Base-by-base conservation (phyloP, 1,140 invertebrate species). In the Eurosta solidaginis region DNA sequence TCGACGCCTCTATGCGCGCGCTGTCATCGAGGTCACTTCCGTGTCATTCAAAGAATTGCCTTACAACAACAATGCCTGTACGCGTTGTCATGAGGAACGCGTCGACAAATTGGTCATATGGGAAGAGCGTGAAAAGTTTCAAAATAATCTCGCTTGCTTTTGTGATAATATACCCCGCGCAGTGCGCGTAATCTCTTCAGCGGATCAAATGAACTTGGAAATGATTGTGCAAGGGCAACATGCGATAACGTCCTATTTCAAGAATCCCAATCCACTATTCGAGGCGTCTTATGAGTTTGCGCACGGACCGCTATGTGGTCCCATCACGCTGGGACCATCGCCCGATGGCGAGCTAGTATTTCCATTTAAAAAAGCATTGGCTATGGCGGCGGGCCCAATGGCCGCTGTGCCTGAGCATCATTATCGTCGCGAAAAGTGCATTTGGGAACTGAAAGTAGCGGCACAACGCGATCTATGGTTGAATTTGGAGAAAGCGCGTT, bases 271-370 rank as follows among this genome's bases (percentile, higher is more conserved):
- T 40, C 93, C 95, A 0, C 89, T 97, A 1, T 96, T 96, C 83
- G 92, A 95, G 87, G 95, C 95, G 0, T 91, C 90, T 7, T 97
- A 95, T 83, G 94, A 96, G 84, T 96, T 96, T 83, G 93, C 95
- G 6, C 96, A 97, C 80, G 94, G 94, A 20, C 95, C 95, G 1
- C 88, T 96, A 0, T 97, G 96, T 83, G 96, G 96, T 0, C 94
- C 94, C 3, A 91, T 95, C 0, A 90, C 94, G 2, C 85, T 96
- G 44, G 91, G 92, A 14, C 92, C 95, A 0, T 91, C 92, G 2
- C 92, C 93, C 2, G 94, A 96, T 81, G 95, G 94, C 0, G 94
- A 95, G 84, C 92, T 95, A 14, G 92, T 94, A 74, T 96, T 96
- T 84, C 95, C 95, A 0, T 93, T 94, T 83, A 94, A 94, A 83